These are phyloP conservation scores for Champsocephalus gunnari DNA, from an alignment of 2,797 vertebrate species.

Conservation along the genomic window DNA sequence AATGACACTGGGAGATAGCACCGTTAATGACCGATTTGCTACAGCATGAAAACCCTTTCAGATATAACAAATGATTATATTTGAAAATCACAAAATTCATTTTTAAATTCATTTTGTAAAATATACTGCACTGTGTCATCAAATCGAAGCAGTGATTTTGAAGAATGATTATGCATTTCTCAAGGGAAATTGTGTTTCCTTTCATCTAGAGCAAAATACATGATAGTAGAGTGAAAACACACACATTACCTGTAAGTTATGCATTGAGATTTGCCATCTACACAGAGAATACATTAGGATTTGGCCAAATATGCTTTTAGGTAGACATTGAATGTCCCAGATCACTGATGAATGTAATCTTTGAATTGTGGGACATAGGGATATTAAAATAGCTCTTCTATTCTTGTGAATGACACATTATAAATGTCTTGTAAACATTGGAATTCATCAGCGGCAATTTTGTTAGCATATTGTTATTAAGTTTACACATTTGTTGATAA, in stretches of 20 bases:
- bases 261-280: not conserved
- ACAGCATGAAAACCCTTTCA: not conserved
- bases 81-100: not conserved
- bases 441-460: not conserved
- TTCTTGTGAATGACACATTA: not conserved
- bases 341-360: not conserved
- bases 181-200: not conserved
- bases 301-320: not conserved
- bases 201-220: not conserved
- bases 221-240: not conserved
- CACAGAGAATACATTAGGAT: not conserved
- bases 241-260: not conserved
- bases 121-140: slow-evolving; percentile 2
- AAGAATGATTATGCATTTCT: not conserved
- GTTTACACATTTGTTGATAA: not conserved
- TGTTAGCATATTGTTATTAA: not conserved
- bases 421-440: not conserved
- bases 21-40: slow-evolving; percentile 10
- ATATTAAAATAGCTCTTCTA: not conserved
- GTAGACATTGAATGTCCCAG: not conserved
- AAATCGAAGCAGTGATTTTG: not conserved
- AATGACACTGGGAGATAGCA: slow-evolving; percentile 21
- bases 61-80: not conserved
- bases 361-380: not conserved
- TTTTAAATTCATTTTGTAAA: not conserved